Conservation (phyloP, 2,797 vertebrate species). For the Muscicapa comitata region DNA sequence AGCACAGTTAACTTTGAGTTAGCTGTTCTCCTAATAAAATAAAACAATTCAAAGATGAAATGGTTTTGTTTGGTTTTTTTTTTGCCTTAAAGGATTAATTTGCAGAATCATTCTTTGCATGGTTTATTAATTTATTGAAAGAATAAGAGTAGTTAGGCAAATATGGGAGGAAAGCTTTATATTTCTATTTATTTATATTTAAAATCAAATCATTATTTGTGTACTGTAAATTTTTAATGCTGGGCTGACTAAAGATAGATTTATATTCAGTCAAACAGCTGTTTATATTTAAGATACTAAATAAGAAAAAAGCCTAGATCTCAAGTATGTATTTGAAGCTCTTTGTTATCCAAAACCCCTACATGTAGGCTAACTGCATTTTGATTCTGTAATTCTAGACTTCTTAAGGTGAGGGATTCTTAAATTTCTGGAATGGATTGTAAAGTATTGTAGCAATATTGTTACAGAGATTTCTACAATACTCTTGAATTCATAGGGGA, state of each 20-base stretch:
- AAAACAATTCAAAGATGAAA: slow-evolving; percentile 8
- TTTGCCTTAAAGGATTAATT: not conserved
- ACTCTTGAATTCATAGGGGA: not conserved
- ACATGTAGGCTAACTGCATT: not conserved
- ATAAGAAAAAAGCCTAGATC: not conserved
- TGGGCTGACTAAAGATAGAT: not conserved
- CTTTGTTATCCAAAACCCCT: not conserved
- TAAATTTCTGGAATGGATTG: not conserved
- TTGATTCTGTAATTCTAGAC: not conserved
- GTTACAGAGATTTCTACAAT: not conserved
- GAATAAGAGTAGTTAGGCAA: not conserved
- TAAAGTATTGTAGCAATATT: not conserved
- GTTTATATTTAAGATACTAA: not conserved
- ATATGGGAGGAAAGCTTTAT: not conserved
- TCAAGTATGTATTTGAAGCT: not conserved
- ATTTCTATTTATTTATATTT: not conserved
- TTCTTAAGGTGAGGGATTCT: not conserved
- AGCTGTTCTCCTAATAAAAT: slow-evolving; percentile 38
- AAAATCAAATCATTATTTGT: not conserved
- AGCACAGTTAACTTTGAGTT: not conserved
- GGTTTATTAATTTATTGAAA: not conserved
- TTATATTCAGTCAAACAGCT: not conserved
- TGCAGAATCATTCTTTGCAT: not conserved
- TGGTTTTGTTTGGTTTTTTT: not conserved
- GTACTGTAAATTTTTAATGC: not conserved